Evolutionary conservation across 2,113 vertebrate genomes (phyloP).

Genomic region (Tichodroma muraria): DNA sequence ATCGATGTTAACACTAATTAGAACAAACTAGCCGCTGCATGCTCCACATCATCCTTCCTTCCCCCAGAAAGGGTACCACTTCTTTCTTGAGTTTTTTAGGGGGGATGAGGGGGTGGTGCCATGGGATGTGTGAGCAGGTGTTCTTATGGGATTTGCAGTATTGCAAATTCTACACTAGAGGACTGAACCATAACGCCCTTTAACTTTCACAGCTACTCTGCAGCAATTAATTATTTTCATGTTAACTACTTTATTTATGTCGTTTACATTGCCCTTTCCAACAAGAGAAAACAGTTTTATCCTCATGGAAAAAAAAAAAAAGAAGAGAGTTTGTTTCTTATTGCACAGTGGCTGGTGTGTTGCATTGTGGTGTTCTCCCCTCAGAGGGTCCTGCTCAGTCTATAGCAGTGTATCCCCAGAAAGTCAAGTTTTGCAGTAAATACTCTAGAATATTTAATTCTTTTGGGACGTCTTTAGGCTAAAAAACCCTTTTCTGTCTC

Average conservation of each 20-base stretch:
- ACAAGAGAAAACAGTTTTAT: not conserved
- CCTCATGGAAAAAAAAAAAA: too few relatives aligned
- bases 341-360: not conserved
- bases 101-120: not conserved
- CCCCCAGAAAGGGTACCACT: not conserved
- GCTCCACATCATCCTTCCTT: not conserved
- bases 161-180: not conserved
- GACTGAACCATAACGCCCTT: not conserved
- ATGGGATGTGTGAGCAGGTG: not conserved
- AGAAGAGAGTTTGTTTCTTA: not conserved
- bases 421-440: not conserved
- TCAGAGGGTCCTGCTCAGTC: not conserved
- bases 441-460: not conserved
- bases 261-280: not conserved
- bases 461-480: not conserved
- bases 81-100: fast-evolving
- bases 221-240: not conserved
- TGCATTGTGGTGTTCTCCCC: not conserved
- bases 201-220: not conserved
- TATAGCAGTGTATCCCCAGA: not conserved
- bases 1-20: not conserved
- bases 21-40: not conserved
- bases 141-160: not conserved
- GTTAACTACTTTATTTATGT: not conserved
- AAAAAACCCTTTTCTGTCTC: not conserved